Percentiles rank a stretch among this genome's conserved stretches.
Conservation (phyloP, 1,140 invertebrate species). For the Scaptomyza montana region DNA sequence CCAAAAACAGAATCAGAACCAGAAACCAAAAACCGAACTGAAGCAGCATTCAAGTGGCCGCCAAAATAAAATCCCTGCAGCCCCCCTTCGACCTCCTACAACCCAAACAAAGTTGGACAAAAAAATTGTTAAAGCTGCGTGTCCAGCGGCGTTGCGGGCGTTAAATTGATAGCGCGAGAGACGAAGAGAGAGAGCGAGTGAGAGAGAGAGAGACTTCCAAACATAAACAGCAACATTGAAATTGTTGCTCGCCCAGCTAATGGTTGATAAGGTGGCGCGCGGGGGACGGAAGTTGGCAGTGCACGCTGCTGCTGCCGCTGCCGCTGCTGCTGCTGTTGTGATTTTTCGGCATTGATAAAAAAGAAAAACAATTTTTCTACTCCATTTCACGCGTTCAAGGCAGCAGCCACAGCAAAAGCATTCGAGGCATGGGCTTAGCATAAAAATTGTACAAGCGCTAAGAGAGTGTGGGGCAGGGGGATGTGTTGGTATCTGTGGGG, state of each 20-base stretch:
- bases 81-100: neutral
- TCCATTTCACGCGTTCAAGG: slow-evolving; percentile 81
- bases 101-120: neutral
- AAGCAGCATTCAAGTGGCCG: slow-evolving; percentile 38
- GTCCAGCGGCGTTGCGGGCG: slow-evolving; percentile 65
- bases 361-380: slow-evolving; percentile 80
- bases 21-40: slow-evolving; percentile 43
- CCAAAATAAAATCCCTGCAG: slow-evolving; percentile 22
- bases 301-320: slow-evolving; percentile 11
- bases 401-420: slow-evolving; percentile 36
- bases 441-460: slow-evolving; percentile 1
- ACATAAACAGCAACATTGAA: slow-evolving; percentile 40
- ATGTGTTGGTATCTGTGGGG: neutral
- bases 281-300: neutral
- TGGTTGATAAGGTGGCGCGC: slow-evolving; percentile 11
- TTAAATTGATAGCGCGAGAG: slow-evolving; percentile 72
- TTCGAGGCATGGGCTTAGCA: slow-evolving; percentile 21
- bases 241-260: slow-evolving; percentile 42
- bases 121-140: slow-evolving; percentile 71
- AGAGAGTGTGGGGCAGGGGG: neutral
- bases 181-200: too few species aligned
- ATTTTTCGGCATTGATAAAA: slow-evolving; percentile 76
- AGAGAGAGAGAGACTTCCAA: neutral
- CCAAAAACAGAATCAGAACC: slow-evolving; percentile 16
- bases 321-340: slow-evolving; percentile 51